Evolutionary conservation across 2,888 invertebrate species (phyloP).

Genomic region (Polydrusus tereticollis): DNA sequence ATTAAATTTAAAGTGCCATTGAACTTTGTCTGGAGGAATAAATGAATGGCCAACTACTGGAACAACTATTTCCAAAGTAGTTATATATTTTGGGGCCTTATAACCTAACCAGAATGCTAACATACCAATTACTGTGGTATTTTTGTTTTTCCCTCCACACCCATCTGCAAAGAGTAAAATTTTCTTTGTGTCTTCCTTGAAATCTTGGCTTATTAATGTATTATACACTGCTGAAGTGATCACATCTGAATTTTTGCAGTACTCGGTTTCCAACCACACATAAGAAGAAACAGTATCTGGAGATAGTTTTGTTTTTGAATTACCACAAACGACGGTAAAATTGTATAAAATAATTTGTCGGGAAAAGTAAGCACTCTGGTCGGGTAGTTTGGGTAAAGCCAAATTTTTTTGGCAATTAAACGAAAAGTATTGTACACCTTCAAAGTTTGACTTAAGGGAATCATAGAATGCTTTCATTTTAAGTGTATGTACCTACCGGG

Average conservation of each 20-base stretch:
- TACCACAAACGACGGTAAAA: constrained; percentile 32
- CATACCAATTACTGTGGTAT: constrained; percentile 27
- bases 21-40: background rate
- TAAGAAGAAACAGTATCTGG: constrained; percentile 5
- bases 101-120: constrained; percentile 22
- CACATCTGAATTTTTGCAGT: constrained; percentile 32
- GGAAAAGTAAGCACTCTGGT: constrained; percentile 30
- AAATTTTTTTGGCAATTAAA: too few species aligned
- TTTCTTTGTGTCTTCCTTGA: background rate
- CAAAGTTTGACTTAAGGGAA: background rate
- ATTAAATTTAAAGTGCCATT: constrained; percentile 12
- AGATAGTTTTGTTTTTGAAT: constrained; percentile 17
- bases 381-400: constrained; percentile 35
- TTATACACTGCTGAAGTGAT: background rate
- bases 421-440: constrained; percentile 4
- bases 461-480: constrained; percentile 6
- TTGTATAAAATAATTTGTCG: constrained; percentile 36
- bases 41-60: constrained; percentile 12
- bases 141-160: constrained; percentile 13
- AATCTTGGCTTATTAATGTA: background rate
- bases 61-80: background rate
- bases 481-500: background rate
- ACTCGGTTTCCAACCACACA: constrained; percentile 3
- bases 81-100: background rate
- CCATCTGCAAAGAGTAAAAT: constrained; percentile 19